These are phyloP conservation scores for Muscicapa adusta DNA, from an alignment of 2,113 vertebrate species.

Conservation along the genomic window DNA sequence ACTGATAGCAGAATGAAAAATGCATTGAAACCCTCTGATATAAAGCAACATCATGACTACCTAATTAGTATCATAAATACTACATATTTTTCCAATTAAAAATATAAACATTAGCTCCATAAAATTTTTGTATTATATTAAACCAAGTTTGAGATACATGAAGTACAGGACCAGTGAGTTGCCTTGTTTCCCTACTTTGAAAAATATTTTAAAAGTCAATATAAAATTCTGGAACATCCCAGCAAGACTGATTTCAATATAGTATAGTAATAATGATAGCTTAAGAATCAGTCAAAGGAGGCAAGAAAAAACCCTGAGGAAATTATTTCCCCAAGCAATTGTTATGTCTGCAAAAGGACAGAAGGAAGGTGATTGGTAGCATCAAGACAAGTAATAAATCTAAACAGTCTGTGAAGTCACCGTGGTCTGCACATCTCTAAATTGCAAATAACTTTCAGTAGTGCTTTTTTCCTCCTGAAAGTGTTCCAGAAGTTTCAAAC, in stretches of 20 bases:
- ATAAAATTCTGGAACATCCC: conserved; percentile 1
- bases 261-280: conserved; percentile 56
- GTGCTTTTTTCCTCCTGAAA: conserved; percentile 37
- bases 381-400: conserved; percentile 68
- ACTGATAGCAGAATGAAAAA: not conserved
- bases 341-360: conserved; percentile 71
- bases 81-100: not conserved
- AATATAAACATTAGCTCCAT: not conserved
- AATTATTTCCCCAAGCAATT: conserved; percentile 67
- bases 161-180: not conserved
- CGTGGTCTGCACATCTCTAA: not conserved
- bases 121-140: not conserved
- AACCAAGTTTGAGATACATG: not conserved
- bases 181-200: not conserved
- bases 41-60: not conserved
- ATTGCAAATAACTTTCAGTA: not conserved
- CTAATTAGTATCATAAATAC: not conserved
- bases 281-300: conserved; percentile 55
- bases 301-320: conserved; percentile 11
- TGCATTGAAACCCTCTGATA: not conserved
- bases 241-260: conserved; percentile 52
- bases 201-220: not conserved
- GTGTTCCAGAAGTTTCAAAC: conserved; percentile 40
- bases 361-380: conserved; percentile 69
- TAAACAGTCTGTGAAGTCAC: conserved; percentile 23